These are phyloP conservation scores for Machimus rusticus DNA, from an alignment of 2,888 invertebrate species.

Conservation along the genomic window DNA sequence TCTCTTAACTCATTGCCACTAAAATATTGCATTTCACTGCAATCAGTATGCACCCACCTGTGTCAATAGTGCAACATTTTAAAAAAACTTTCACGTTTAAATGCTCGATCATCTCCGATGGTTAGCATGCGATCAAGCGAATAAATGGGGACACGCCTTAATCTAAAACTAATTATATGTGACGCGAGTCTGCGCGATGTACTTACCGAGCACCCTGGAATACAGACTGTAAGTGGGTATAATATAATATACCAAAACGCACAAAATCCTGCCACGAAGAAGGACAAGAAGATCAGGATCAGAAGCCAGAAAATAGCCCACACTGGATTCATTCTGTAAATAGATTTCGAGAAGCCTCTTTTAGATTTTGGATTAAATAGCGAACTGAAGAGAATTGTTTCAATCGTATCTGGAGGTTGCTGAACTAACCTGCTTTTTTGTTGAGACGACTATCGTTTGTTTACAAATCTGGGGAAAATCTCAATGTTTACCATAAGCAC, in stretches of 20 bases:
- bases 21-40: not conserved
- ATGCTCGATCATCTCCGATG: not conserved
- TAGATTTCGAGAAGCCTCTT: not conserved
- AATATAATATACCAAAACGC: slow-evolving; percentile 74
- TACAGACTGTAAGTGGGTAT: slow-evolving; percentile 73
- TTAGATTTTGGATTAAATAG: not conserved
- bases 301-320: slow-evolving; percentile 76
- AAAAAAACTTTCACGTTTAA: not conserved
- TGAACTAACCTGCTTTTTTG: not conserved
- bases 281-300: slow-evolving; percentile 72
- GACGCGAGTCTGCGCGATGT: slow-evolving; percentile 66
- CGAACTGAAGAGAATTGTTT: not conserved
- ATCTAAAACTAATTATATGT: not conserved
- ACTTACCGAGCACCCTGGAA: slow-evolving; percentile 73
- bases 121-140: not conserved
- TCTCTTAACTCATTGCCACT: not conserved
- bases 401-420: not conserved
- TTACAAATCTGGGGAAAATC: not conserved
- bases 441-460: not conserved
- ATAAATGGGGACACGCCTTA: not conserved
- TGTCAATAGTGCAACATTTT: not conserved
- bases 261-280: slow-evolving; percentile 73
- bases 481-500: not conserved
- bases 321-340: slow-evolving; percentile 68
- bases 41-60: not conserved